Evolutionary conservation across 2,888 invertebrate species (phyloP).

Genomic region (Epirrita christyi): DNA sequence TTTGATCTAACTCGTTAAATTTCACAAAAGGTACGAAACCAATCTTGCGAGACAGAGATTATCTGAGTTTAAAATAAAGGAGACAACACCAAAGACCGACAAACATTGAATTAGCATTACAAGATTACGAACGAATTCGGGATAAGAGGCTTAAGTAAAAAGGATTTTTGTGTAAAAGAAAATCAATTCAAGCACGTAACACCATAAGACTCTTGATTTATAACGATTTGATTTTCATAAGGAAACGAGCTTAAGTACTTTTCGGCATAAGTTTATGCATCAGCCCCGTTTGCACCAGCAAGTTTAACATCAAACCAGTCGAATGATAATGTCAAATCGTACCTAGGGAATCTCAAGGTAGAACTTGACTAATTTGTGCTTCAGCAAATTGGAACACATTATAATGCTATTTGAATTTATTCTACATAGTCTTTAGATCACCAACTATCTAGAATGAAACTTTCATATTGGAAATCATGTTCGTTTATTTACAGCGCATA

Average conservation of each 20-base stretch:
- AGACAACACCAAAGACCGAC: constrained; percentile 55
- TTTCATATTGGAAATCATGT: constrained; percentile 44
- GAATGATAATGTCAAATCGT: no score
- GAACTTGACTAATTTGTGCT: no score
- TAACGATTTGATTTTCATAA: constrained; percentile 16
- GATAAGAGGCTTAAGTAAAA: constrained; percentile 49
- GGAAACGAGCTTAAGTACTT: constrained; percentile 11
- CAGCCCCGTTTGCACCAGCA: no score
- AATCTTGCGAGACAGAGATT: constrained; percentile 65
- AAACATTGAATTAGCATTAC: constrained; percentile 72
- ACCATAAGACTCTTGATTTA: constrained; percentile 23
- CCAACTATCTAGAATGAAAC: constrained; percentile 48
- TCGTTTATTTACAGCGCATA: constrained; percentile 36
- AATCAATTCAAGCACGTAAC: constrained; percentile 32
- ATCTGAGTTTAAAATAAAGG: constrained; percentile 60
- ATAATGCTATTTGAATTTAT: constrained; percentile 22
- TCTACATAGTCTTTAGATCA: constrained; percentile 19
- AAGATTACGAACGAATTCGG: constrained; percentile 56
- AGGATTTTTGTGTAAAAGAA: constrained; percentile 39
- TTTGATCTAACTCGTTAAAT: constrained; percentile 64
- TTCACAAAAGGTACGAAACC: constrained; percentile 63
- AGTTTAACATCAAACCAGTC: no score
- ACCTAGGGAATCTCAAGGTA: no score
- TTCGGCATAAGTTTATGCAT: neutral
- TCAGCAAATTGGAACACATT: neutral